These are phyloP conservation scores for Athalia circularis DNA, from an alignment of 2,888 invertebrate genomes.

Conservation along the genomic window DNA sequence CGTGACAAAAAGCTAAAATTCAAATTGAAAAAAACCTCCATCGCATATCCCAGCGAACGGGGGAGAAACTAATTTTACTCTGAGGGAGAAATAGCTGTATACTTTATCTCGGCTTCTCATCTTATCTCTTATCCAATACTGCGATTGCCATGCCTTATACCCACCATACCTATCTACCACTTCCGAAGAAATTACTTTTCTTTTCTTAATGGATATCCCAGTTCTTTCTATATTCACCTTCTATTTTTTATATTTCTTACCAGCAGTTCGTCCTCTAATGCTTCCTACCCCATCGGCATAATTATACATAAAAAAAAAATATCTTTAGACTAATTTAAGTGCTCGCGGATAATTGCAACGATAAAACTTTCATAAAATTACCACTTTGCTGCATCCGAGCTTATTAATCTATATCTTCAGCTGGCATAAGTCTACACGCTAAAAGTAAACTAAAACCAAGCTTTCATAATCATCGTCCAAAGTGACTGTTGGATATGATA, in stretches of 20 bases:
- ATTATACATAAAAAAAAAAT: slow-evolving; percentile 20
- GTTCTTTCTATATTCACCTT: slow-evolving; percentile 19
- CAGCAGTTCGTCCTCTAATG: background rate
- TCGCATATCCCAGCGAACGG: background rate
- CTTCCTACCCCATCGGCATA: background rate
- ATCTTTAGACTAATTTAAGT: slow-evolving; percentile 29
- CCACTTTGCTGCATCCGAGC: background rate
- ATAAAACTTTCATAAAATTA: background rate
- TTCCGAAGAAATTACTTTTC: slow-evolving; percentile 39
- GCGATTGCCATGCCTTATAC: slow-evolving; percentile 32
- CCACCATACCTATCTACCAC: background rate
- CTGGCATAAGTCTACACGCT: no score
- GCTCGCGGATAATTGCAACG: slow-evolving; percentile 16
- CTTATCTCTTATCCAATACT: slow-evolving; percentile 39
- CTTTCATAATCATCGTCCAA: no score
- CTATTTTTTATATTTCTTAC: background rate
- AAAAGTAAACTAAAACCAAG: no score
- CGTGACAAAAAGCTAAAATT: slow-evolving; percentile 36
- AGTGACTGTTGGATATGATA: background rate
- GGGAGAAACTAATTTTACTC: slow-evolving; percentile 40
- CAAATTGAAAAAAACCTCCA: slow-evolving; percentile 37
- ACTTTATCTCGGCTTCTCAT: background rate
- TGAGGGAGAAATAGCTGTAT: slow-evolving; percentile 12
- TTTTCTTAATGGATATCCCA: slow-evolving; percentile 38
- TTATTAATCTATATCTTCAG: background rate